These are phyloP conservation scores for Todiramphus saurophagus DNA, from an alignment of 2,113 vertebrate species.

Conservation along the genomic window DNA sequence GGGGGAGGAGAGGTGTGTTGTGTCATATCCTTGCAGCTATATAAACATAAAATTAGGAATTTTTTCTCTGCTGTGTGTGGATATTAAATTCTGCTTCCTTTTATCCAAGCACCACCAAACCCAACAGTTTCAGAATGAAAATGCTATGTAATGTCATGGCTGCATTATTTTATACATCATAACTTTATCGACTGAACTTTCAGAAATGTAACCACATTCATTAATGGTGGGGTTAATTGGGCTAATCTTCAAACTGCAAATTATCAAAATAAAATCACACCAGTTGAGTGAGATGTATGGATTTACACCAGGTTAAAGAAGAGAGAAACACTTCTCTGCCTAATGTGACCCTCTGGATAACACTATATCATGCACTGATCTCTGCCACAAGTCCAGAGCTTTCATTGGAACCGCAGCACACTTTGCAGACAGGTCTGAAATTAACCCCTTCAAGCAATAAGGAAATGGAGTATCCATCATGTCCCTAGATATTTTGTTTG, in stretches of 20 bases:
- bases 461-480: neutral
- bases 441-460: neutral
- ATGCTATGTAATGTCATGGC: neutral
- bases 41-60: neutral
- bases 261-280: neutral
- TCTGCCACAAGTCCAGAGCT: neutral
- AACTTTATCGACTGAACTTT: neutral
- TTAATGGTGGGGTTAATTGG: neutral
- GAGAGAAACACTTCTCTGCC: neutral
- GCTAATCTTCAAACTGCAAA: neutral
- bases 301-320: neutral
- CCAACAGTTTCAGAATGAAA: neutral
- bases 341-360: neutral
- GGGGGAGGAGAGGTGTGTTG: no score
- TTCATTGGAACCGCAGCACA: neutral
- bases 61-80: neutral
- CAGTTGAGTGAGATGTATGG: neutral
- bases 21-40: neutral
- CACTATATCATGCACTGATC: neutral
- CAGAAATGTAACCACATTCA: neutral
- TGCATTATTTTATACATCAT: neutral
- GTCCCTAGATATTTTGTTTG: neutral
- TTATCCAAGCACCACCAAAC: neutral
- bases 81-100: neutral
- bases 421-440: neutral